Percentiles rank a stretch among this genome's conserved stretches.
These are phyloP conservation scores for Drosophila teissieri DNA, from an alignment of 1,140 invertebrate genomes.

Conservation along the genomic window DNA sequence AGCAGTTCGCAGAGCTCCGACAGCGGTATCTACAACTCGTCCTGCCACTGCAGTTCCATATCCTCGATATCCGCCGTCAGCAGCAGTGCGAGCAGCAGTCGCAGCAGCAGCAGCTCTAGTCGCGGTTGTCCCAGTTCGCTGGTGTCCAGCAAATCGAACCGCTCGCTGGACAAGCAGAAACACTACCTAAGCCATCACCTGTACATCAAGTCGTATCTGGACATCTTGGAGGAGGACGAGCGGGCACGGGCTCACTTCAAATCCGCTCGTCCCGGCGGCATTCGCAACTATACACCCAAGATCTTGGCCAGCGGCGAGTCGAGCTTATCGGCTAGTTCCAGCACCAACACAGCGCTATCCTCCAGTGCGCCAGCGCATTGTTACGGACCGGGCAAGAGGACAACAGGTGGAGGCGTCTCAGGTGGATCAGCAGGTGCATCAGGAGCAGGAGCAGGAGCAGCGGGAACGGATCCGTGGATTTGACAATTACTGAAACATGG, in stretches of 20 bases:
- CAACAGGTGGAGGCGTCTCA: not conserved
- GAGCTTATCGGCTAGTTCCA: not conserved
- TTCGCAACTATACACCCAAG: conserved; percentile 89
- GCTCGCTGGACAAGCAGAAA: conserved; percentile 86
- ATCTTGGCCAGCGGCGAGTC: conserved; percentile 85
- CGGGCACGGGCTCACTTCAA: conserved; percentile 83
- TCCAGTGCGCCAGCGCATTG: conserved; percentile 64
- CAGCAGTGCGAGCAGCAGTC: conserved; percentile 52
- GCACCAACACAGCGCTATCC: conserved; percentile 25
- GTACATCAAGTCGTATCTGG: conserved; percentile 87
- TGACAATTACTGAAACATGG: conserved; percentile 85
- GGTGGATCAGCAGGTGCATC: not conserved
- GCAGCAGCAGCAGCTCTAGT: conserved; percentile 64
- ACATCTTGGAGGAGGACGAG: conserved; percentile 85
- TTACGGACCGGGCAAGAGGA: conserved; percentile 22
- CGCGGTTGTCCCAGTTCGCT: conserved; percentile 66
- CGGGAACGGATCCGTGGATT: conserved; percentile 79
- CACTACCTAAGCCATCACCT: conserved; percentile 87
- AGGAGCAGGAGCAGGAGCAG: conserved; percentile 8
- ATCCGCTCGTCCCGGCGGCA: conserved; percentile 86
- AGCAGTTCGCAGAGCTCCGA: conserved; percentile 76
- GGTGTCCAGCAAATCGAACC: conserved; percentile 78
- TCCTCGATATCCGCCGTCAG: conserved; percentile 72
- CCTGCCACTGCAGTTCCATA: conserved; percentile 78
- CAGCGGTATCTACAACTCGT: conserved; percentile 80